A percentile compares a stretch with the other conserved stretches of the same genome.
phyloP scores from a whole-genome alignment of 2,113 vertebrate species.

The Phalacrocorax brasilianus region DNA sequence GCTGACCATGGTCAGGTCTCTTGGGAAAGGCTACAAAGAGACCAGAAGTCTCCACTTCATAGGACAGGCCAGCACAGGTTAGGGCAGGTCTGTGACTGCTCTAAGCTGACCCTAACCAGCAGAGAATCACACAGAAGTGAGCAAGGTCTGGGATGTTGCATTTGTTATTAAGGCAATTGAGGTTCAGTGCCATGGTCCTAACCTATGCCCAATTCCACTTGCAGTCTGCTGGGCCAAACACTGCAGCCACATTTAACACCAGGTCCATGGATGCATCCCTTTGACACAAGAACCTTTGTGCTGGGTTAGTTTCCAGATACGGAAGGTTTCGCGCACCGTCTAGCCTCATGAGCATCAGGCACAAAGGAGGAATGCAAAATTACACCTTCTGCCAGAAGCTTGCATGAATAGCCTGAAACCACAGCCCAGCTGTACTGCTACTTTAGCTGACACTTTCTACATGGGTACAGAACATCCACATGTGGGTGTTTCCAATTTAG shows the following conservation, averaged over 20 bases:
- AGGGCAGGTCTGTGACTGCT: background rate
- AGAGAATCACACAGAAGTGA: background rate
- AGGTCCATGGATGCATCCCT: background rate
- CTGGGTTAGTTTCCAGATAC: background rate
- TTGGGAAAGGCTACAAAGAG: background rate
- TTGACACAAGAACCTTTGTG: background rate
- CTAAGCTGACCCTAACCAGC: background rate
- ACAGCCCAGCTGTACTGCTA: background rate
- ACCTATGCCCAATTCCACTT: fast-evolving
- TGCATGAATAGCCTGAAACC: background rate
- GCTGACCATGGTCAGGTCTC: fast-evolving
- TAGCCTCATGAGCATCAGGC: background rate
- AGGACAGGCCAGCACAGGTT: fast-evolving
- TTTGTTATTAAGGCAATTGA: background rate
- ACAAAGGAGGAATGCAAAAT: background rate
- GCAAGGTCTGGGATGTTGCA: background rate
- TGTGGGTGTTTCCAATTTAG: background rate
- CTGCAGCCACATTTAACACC: background rate
- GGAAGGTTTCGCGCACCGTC: background rate
- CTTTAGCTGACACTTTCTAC: background rate
- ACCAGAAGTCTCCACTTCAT: background rate
- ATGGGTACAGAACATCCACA: fast-evolving
- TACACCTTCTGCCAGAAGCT: background rate
- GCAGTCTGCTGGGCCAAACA: background rate
- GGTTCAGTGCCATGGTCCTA: background rate